Percentiles rank a stretch among this genome's conserved stretches.
Conservation (phyloP, 1,140 invertebrate species). For the Sitobion miscanthi region DNA sequence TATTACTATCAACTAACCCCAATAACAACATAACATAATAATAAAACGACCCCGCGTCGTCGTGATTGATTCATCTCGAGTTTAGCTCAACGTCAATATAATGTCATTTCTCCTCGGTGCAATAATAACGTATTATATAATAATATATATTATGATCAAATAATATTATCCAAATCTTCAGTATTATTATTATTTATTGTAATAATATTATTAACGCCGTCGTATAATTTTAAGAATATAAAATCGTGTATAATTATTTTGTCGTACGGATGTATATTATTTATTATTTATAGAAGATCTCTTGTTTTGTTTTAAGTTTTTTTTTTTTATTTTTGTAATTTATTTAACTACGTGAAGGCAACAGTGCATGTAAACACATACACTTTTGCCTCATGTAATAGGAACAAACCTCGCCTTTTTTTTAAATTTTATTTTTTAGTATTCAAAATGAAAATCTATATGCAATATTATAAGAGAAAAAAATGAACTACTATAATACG, state of each 20-base stretch:
- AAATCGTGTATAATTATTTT: slow-evolving; percentile 31
- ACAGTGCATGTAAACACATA: not conserved
- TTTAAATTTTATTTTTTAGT: slow-evolving; percentile 36
- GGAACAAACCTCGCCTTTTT: slow-evolving; percentile 55
- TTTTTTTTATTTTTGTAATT: not conserved
- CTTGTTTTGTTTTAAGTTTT: slow-evolving; percentile 42
- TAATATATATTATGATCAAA: too few relatives aligned
- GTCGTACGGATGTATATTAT: slow-evolving; percentile 19
- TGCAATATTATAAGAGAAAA: slow-evolving; percentile 20
- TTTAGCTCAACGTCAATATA: not conserved
- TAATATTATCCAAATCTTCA: not conserved
- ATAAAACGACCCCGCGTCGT: not conserved
- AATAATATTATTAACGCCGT: not conserved
- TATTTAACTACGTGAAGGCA: not conserved
- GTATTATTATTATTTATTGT: not conserved
- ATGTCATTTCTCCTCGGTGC: not conserved
- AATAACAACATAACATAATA: slow-evolving; percentile 3
- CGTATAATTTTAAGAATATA: not conserved
- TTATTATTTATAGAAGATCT: slow-evolving; percentile 49
- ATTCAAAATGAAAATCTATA: not conserved
- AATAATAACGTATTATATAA: not conserved
- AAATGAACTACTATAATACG: slow-evolving; percentile 12
- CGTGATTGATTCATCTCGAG: not conserved
- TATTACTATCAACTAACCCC: not conserved
- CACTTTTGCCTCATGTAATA: not conserved